Base-by-base conservation (phyloP, 92 coral and sea anemone genomes). In the Blastomussa wellsi region DNA sequence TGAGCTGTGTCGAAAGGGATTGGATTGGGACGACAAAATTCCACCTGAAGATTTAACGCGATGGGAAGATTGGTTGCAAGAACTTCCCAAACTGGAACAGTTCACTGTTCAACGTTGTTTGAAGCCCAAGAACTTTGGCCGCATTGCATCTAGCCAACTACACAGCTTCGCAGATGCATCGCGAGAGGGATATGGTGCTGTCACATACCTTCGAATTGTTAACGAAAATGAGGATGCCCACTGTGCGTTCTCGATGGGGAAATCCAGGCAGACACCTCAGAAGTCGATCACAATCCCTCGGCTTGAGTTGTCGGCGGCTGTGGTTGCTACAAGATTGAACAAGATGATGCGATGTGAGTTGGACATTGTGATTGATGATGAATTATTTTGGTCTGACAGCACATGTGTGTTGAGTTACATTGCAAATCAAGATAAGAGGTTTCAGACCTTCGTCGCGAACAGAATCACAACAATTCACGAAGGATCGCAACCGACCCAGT, bases 361-460 rank as follows among this genome's bases (percentile, higher is more conserved):
- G 37, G 81, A 77, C 44, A 22, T 51, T 12, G n/a, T 38, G 16
- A 37, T 77, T 22, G 42, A 77, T 37, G n/a, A 51, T 19, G 32
- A 12, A 10, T 51, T 57, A 38, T 52, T 77, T 26, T 77, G 81
- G 81, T 22, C 81, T 14, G 81, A 78, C 69, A 53, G 47, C 47
- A 77, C 48, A 33, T 17, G 44, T 60, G 82, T 78, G 33, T 53
- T 78, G 26, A 33, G 49, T 19, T 52, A 52, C 19, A 52, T 52
- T 53, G 70, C 13, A 10, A 78, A 51, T 9, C 24, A 55, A 55
- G 70, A 53, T 19, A 52, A 60, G 47, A 31, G 82, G 13, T 78
- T 78, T 24, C 82, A 77, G 32, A 51, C 65, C 29, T 77, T 77
- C 66, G 81, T 77, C 7, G 81, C 81, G 37, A 77, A 51, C 65